A percentile compares a stretch with the other conserved stretches of the same genome.
These are phyloP conservation scores for Psophia crepitans DNA, from an alignment of 2,113 vertebrate genomes.

Conservation along the genomic window DNA sequence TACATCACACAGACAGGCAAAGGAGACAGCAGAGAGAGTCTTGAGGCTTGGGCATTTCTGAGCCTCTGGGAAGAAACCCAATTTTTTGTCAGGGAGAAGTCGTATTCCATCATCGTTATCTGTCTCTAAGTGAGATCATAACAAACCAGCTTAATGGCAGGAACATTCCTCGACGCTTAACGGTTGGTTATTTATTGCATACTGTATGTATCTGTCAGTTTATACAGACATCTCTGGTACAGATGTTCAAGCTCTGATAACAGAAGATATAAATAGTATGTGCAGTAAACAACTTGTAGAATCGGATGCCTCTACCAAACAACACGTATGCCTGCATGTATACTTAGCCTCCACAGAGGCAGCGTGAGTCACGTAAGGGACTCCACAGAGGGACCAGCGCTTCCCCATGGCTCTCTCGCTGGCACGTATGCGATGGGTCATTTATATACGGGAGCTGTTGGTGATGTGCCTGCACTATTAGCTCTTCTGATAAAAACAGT, in stretches of 20 bases:
- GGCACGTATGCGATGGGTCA: fast-evolving
- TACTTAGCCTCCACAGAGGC: not conserved
- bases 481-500: not conserved
- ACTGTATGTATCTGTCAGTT: not conserved
- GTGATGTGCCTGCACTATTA: not conserved
- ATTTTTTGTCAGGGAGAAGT: slow-evolving; percentile 1
- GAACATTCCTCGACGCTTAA: not conserved
- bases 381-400: not conserved
- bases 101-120: slow-evolving; percentile 15
- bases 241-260: not conserved
- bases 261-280: not conserved
- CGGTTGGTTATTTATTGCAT: not conserved
- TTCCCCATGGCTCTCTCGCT: not conserved
- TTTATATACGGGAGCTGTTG: not conserved
- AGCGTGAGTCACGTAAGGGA: not conserved
- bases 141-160: slow-evolving; percentile 8
- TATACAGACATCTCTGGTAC: not conserved
- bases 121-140: not conserved
- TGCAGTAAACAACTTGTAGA: not conserved
- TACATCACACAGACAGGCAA: not conserved
- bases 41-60: not conserved
- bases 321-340: not conserved
- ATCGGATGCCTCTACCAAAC: not conserved
- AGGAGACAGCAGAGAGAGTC: not conserved
- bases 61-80: slow-evolving; percentile 30